A percentile compares a stretch with the other conserved stretches of the same genome.
phyloP scores from a whole-genome alignment of 2,888 invertebrate species.

The Chaetoderma sp. region DNA sequence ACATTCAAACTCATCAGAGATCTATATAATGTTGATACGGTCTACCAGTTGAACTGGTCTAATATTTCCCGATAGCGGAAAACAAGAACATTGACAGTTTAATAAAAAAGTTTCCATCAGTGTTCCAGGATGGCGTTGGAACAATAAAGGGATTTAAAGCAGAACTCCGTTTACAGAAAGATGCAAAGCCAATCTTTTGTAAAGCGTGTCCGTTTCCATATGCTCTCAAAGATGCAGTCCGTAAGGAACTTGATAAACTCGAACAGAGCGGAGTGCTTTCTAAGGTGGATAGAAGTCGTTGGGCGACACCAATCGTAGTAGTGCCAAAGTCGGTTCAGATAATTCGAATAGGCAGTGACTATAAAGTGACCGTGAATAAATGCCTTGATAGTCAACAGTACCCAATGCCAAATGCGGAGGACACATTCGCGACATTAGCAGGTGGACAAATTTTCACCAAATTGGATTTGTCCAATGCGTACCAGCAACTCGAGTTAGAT shows the following conservation, averaged over 20 bases:
- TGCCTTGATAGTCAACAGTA: slow-evolving; percentile 50
- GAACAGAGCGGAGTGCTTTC: slow-evolving; percentile 26
- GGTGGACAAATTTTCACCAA: slow-evolving; percentile 32
- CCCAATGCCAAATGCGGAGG: slow-evolving; percentile 43
- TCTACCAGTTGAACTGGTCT: too few species aligned
- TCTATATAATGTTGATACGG: too few species aligned
- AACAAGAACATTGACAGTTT: too few species aligned
- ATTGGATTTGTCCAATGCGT: slow-evolving; percentile 23
- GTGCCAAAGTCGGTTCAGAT: slow-evolving; percentile 36
- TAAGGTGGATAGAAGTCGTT: slow-evolving; percentile 34
- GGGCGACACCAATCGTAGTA: slow-evolving; percentile 46
- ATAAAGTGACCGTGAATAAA: slow-evolving; percentile 43
- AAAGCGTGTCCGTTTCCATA: too few species aligned
- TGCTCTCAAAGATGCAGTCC: slow-evolving; percentile 31
- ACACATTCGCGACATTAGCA: slow-evolving; percentile 42
- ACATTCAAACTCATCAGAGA: too few species aligned
- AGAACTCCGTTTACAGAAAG: too few species aligned
- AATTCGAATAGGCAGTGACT: slow-evolving; percentile 46
- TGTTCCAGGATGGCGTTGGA: too few species aligned
- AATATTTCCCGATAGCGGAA: too few species aligned
- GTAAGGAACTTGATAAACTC: slow-evolving; percentile 17
- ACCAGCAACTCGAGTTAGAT: slow-evolving; percentile 22
- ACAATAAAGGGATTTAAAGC: too few species aligned
- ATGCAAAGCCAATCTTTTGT: too few species aligned
- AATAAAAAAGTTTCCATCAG: too few species aligned